Evolutionary conservation across 2,113 vertebrate genomes (phyloP).

Genomic region (Daubentonia madagascariensis): DNA sequence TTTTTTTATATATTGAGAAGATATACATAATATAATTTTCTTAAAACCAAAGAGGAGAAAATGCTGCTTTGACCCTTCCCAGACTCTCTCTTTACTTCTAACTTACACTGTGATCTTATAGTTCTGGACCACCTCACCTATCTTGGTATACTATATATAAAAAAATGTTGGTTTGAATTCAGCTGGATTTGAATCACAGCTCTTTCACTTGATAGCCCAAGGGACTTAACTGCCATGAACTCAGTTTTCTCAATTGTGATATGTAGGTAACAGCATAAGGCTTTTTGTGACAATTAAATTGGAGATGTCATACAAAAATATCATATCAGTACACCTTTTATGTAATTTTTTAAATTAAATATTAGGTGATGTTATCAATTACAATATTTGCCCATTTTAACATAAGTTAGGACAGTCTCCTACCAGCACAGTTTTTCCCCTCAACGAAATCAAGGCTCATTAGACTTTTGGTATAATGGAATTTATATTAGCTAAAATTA

Average conservation of each 20-base stretch:
- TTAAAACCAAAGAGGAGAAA: background rate
- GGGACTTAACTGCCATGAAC: background rate
- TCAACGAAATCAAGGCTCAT: background rate
- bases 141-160: background rate
- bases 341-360: background rate
- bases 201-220: background rate
- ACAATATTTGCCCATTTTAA: background rate
- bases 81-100: background rate
- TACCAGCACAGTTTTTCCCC: background rate
- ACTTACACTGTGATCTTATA: background rate
- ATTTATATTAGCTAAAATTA: slow-evolving; percentile 3
- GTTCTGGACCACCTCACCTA: background rate
- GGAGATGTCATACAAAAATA: background rate
- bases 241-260: background rate
- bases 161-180: background rate
- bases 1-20: background rate
- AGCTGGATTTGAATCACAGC: background rate
- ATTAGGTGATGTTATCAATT: background rate
- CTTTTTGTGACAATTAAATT: background rate
- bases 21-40: background rate
- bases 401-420: background rate
- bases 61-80: background rate
- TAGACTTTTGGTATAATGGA: background rate
- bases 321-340: background rate
- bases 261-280: background rate